Evolutionary conservation across 2,113 vertebrate species (phyloP), one percentile per base, ranked within the genome.

Genomic region (Platichthys flesus): DNA sequence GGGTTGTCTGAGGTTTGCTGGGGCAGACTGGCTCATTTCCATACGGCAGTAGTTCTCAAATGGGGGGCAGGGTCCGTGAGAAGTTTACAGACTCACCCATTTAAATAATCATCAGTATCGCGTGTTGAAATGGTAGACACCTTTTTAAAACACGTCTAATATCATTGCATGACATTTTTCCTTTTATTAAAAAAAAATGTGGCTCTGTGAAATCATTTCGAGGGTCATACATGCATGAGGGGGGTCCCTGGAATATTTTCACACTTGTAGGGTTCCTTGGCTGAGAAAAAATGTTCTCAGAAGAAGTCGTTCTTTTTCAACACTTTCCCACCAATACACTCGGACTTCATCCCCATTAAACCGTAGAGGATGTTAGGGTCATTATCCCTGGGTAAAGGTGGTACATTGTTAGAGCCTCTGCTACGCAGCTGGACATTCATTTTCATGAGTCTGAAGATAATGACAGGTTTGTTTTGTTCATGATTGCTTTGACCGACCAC

Each of bases 391-490:
- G 37, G 69, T 69, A 49, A 54, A 67, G 23, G 55, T 23, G 40
- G 40, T 1, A 42, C 12, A 42, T 13, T 18, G 37, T 31, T 24
- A 55, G 47, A 67, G 42, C 42, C 20, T 9, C 68, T 4, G 64
- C 49, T 21, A 31, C 68, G 57, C 67, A 82, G 66, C 59, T 74
- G 71, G 63, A 87, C 47, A 75, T 73, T 57, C 57, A 52, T 35
- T 76, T 72, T 59, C 54, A 62, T 60, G 18, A 67, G 10, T 60
- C 24, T 49, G 24, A 40, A 75, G 31, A 59, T 45, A 0, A 61
- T 57, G 18, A 20, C 10, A 28, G 21, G 3, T 15, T 3, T 42
- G 51, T 64, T 35, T 63, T 61, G 63, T 77, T 85, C 31, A 35
- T 40, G 64, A 69, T 59, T 52, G 40, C 69, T 79, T 78, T 67